A percentile compares a stretch with the other conserved stretches of the same genome.
These are phyloP conservation scores for Hydractinia echinata DNA, from an alignment of 30 jellyfish, hydroid and myxozoan species.

Conservation along the genomic window DNA sequence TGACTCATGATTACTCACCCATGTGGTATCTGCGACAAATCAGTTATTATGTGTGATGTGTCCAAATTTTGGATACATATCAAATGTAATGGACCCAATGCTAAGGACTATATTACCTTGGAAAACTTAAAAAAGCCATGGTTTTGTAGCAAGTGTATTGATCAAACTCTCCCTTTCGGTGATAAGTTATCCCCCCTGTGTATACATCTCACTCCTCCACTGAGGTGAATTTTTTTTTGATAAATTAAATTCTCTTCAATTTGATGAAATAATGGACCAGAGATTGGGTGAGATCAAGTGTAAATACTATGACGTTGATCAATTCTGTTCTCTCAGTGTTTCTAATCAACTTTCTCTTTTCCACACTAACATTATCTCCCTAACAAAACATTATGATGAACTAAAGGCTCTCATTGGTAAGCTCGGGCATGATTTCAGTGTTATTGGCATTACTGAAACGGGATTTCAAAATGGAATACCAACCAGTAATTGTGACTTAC, in stretches of 20 bases:
- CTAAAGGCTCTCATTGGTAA: neutral
- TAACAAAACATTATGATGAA: constrained; percentile 2
- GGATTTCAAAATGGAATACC: neutral
- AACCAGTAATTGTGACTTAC: neutral
- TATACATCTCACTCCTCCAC: no score
- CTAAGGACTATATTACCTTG: neutral
- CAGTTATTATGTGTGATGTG: neutral
- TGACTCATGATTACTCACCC: neutral
- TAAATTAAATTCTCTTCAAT: neutral
- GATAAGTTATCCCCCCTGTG: neutral
- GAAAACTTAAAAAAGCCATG: neutral
- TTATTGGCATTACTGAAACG: neutral
- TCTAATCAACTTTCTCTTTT: neutral
- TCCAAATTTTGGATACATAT: neutral
- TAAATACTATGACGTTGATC: neutral
- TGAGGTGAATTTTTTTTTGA: no score
- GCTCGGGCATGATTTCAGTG: neutral
- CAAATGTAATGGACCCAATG: neutral
- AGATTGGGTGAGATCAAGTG: constrained; percentile 5
- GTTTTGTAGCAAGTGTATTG: constrained; percentile 6
- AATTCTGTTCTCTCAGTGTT: neutral
- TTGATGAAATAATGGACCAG: neutral
- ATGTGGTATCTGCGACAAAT: constrained; percentile 7
- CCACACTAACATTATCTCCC: constrained; percentile 5
- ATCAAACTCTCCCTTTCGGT: neutral